Evolutionary conservation across 1,140 invertebrate species (phyloP).

Genomic region (Tribolium madens): DNA sequence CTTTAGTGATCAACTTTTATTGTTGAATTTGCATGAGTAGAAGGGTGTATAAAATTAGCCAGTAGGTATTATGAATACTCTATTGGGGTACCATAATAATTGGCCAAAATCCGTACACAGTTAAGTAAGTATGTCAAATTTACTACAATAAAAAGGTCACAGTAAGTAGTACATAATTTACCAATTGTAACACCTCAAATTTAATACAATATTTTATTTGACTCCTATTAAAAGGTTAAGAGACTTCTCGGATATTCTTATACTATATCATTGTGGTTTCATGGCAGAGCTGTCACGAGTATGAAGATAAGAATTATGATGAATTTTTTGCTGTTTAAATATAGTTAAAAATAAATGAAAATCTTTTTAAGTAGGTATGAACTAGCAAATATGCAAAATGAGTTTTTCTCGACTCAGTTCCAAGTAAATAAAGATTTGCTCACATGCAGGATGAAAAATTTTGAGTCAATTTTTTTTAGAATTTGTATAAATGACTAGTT

Average conservation of each 20-base stretch:
- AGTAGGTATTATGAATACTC: background rate
- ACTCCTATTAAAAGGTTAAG: conserved; percentile 15
- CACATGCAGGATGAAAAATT: too few relatives aligned
- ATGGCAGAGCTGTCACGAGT: too few relatives aligned
- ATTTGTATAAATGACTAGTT: background rate
- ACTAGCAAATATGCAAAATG: too few relatives aligned
- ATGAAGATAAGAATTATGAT: too few relatives aligned
- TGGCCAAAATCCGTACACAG: background rate
- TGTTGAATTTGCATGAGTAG: background rate
- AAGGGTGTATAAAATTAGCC: background rate
- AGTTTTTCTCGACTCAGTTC: too few relatives aligned
- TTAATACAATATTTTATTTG: conserved; percentile 21
- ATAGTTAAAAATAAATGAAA: too few relatives aligned
- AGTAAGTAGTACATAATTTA: background rate
- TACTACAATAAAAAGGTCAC: background rate
- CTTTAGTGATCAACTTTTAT: too few relatives aligned
- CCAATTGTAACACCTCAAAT: conserved; percentile 21
- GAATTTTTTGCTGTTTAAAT: too few relatives aligned
- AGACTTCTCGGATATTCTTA: background rate
- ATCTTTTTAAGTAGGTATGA: too few relatives aligned
- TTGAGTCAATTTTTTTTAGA: background rate
- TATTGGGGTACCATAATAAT: too few relatives aligned
- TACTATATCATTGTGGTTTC: background rate
- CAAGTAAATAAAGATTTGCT: too few relatives aligned
- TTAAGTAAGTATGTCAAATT: conserved; percentile 13